Percentiles rank a stretch among this genome's conserved stretches.
phyloP scores from a whole-genome alignment of 1,140 invertebrate genomes.

The Gryon sp. region DNA sequence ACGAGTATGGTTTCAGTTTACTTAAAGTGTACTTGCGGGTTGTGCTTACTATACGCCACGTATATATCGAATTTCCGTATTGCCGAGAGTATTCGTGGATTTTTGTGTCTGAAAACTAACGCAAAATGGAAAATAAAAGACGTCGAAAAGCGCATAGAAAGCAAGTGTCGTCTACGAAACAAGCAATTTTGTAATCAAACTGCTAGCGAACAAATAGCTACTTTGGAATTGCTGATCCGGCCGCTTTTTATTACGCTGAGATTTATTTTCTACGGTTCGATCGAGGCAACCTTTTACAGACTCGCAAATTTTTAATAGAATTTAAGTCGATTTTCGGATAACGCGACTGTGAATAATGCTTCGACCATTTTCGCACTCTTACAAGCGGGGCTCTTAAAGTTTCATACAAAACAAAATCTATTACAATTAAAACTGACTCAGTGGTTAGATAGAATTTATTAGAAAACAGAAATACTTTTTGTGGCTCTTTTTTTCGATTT shows the following conservation, averaged over 20 bases:
- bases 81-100: constrained; percentile 46
- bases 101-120: constrained; percentile 20
- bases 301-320: constrained; percentile 45
- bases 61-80: constrained; percentile 60
- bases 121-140: constrained; percentile 9
- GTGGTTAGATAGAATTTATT: too few relatives aligned
- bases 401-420: not conserved
- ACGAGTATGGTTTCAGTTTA: constrained; percentile 64
- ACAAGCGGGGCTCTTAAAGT: not conserved
- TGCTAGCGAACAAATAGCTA: constrained; percentile 33
- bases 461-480: too few relatives aligned
- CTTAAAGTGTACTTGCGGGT: constrained; percentile 60
- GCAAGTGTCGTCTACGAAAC: constrained; percentile 54
- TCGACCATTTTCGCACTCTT: constrained; percentile 13
- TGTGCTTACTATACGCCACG: constrained; percentile 37
- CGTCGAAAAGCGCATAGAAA: constrained; percentile 33
- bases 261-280: constrained; percentile 39
- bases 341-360: constrained; percentile 12
- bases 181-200: constrained; percentile 54
- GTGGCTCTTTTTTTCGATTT: too few relatives aligned
- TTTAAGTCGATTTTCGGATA: constrained; percentile 22
- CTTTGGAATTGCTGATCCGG: constrained; percentile 43
- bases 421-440: too few relatives aligned
- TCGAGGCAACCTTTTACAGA: constrained; percentile 20
- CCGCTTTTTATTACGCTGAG: constrained; percentile 38